Base-by-base conservation (phyloP, 2,797 vertebrate species). In the Betta splendens region DNA sequence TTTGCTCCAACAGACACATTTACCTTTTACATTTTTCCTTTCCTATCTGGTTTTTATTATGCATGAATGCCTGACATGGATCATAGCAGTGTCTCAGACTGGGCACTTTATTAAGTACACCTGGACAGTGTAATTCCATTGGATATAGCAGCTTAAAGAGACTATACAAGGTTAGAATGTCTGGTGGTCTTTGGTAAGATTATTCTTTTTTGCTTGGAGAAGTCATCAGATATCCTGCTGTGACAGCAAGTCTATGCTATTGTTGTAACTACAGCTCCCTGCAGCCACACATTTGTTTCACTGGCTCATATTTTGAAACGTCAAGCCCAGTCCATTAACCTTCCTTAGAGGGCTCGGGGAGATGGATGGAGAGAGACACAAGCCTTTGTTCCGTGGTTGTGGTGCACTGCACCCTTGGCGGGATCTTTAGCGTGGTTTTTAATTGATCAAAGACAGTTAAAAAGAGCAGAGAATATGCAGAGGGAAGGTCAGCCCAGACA, bases 311-410 rank as follows among this genome's bases (percentile, higher is more conserved):
- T 72, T 79, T 61, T 68, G 31, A 54, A 28, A 63, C 64, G 78
- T 77, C 63, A 58, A 28, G 81, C 69, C 77, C 61, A 47, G 47
- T 59, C 77, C 71, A 76, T 86, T 84, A 84, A 83, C 79, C 77
- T 82, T 86, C 73, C 60, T 40, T 66, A 49, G 32, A 37, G 53
- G 52, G 25, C 65, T 76, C 66, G 28, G 16, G 60, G 62, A 66
- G 33, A 64, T 4, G 3, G 48, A 54, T 3, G 3, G 42, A 21
- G 46, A 39, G 13, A 35, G 4, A 39, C 36, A 44, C 10, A 32
- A 54, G 46, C n/a, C 64, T 79, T 84, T 81, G 64, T 77, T 79
- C 55, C 73, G 45, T 52, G 43, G 10, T 36, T 22, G 51, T 54
- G 53, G 21, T 50, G 64, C 25, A 48, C 64, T 2, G 7, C 44